Conservation (phyloP, 2,113 vertebrate genomes). For the Monarcha castaneiventris region DNA sequence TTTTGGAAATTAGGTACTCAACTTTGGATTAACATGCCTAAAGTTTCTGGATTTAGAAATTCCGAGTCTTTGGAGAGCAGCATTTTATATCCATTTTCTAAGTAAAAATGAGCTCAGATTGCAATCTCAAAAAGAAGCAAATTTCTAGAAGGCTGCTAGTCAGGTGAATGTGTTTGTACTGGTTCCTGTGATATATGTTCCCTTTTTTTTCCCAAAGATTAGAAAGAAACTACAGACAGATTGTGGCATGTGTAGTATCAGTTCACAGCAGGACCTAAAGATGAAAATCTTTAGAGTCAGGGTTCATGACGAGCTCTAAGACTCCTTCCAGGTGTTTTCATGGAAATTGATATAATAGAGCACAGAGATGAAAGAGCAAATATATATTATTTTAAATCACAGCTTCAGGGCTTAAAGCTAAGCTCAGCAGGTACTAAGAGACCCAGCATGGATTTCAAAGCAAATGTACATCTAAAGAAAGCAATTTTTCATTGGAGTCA, state of each 20-base stretch:
- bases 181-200: neutral
- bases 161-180: constrained; percentile 20
- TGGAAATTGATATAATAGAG: constrained; percentile 48
- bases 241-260: constrained; percentile 39
- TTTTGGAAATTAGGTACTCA: neutral
- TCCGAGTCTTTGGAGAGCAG: neutral
- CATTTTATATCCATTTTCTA: neutral
- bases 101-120: constrained; percentile 14
- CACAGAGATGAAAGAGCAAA: constrained; percentile 61
- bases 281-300: constrained; percentile 48
- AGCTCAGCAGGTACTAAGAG: constrained; percentile 34
- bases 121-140: constrained; percentile 3
- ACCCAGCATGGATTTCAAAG: constrained; percentile 63
- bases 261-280: constrained; percentile 55
- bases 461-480: constrained; percentile 41
- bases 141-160: neutral
- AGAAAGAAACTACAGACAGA: constrained; percentile 41
- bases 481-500: constrained; percentile 13
- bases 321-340: constrained; percentile 57
- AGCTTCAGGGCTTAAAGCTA: constrained; percentile 37
- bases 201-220: constrained; percentile 8
- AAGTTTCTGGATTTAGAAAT: neutral
- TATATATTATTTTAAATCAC: constrained; percentile 60
- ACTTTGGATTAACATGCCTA: neutral
- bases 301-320: constrained; percentile 26